A percentile compares a stretch with the other conserved stretches of the same genome.
These are phyloP conservation scores for Asbolus verrucosus DNA, from an alignment of 1,140 invertebrate species.

Conservation along the genomic window DNA sequence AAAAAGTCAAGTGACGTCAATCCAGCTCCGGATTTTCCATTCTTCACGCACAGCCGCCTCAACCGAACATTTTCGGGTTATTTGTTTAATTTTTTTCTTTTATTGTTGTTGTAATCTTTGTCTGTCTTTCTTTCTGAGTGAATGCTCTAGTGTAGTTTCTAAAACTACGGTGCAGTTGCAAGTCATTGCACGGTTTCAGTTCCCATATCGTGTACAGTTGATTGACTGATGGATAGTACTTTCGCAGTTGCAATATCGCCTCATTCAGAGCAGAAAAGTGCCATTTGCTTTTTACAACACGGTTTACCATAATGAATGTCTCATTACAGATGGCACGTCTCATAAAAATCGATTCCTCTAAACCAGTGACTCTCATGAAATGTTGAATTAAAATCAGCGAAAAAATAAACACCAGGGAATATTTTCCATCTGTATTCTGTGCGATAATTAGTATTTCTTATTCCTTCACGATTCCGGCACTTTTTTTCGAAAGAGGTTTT, in stretches of 20 bases:
- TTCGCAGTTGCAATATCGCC: slow-evolving; percentile 36
- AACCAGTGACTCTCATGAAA: slow-evolving; percentile 8
- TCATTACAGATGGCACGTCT: slow-evolving; percentile 26
- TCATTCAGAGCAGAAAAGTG: slow-evolving; percentile 36
- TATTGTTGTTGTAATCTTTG: no score
- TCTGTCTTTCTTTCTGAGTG: neutral
- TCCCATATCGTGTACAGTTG: slow-evolving; percentile 38
- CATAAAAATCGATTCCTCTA: slow-evolving; percentile 33
- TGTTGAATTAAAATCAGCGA: slow-evolving; percentile 8
- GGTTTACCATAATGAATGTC: slow-evolving; percentile 37
- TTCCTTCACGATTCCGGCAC: no score
- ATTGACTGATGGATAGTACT: slow-evolving; percentile 32
- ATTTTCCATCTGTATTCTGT: no score
- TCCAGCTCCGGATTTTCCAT: neutral
- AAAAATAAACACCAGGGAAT: neutral
- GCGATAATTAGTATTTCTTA: no score
- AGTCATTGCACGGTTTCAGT: slow-evolving; percentile 35
- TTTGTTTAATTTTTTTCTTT: slow-evolving; percentile 22
- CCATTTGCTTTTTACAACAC: slow-evolving; percentile 37
- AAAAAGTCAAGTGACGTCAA: slow-evolving; percentile 5
- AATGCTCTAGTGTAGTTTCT: slow-evolving; percentile 26
- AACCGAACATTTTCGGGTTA: slow-evolving; percentile 2
- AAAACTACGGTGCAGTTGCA: slow-evolving; percentile 32
- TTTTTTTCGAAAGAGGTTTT: no score
- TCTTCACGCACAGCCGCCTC: slow-evolving; percentile 16